Percentiles rank a stretch among this genome's conserved stretches.
Conservation (phyloP, 1,140 invertebrate species). For the Drosophila funebris region DNA sequence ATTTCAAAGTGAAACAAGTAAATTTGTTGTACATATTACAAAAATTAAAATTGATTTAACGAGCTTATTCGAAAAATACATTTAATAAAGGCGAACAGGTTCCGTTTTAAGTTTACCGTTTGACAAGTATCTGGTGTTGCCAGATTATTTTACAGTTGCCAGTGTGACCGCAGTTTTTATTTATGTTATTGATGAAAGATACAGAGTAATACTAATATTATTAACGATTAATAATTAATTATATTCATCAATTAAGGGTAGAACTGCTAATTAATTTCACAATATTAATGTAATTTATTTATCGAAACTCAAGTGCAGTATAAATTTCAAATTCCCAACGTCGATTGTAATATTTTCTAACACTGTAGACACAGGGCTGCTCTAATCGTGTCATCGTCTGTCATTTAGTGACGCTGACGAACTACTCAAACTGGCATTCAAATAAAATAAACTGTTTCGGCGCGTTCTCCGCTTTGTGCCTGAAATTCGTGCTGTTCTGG, state of each 20-base stretch:
- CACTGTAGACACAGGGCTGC: constrained; percentile 12
- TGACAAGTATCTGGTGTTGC: background rate
- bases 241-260: no score
- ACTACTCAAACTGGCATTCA: constrained; percentile 43
- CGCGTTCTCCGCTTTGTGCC: constrained; percentile 66
- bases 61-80: no score
- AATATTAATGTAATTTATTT: no score
- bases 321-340: constrained; percentile 25
- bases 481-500: constrained; percentile 42
- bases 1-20: no score
- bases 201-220: background rate
- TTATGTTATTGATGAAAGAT: background rate
- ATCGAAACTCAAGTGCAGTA: background rate
- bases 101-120: background rate
- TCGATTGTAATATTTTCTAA: background rate
- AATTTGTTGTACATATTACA: no score
- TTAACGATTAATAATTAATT: no score
- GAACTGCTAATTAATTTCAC: no score
- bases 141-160: background rate
- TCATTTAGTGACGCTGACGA: constrained; percentile 33
- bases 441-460: constrained; percentile 73
- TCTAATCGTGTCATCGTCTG: constrained; percentile 13
- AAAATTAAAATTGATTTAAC: no score
- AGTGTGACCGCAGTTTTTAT: background rate
- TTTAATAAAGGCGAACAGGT: no score